These are phyloP conservation scores for Muscidifurax raptorellus DNA, from an alignment of 1,140 invertebrate genomes.

Conservation along the genomic window DNA sequence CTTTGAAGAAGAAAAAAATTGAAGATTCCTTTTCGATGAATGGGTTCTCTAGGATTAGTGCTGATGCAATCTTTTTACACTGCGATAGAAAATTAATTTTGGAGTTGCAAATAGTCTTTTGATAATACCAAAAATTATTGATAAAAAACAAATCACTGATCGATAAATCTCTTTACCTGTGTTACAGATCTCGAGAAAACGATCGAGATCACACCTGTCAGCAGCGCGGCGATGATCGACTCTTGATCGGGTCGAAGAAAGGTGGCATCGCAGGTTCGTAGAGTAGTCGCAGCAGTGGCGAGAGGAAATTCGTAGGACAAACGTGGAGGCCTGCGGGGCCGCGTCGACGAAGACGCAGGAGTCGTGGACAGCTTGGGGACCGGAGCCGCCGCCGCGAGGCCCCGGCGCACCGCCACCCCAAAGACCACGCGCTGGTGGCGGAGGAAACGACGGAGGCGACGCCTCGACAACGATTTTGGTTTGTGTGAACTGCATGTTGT, in stretches of 20 bases:
- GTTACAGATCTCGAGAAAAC: neutral
- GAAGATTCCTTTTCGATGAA: neutral
- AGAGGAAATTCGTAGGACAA: neutral
- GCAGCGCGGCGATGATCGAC: neutral
- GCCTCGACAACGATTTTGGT: neutral
- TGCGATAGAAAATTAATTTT: too few relatives aligned
- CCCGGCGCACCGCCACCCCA: conserved; percentile 19
- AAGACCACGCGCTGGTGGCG: conserved; percentile 44
- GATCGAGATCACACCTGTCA: too few relatives aligned
- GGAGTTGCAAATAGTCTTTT: too few relatives aligned
- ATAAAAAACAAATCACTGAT: too few relatives aligned
- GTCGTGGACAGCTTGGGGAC: conserved; percentile 15
- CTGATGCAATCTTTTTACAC: too few relatives aligned
- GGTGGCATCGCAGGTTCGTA: too few relatives aligned
- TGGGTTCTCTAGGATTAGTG: too few relatives aligned
- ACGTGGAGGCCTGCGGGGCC: neutral
- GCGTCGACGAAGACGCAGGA: conserved; percentile 12
- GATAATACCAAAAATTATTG: too few relatives aligned
- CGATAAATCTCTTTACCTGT: neutral
- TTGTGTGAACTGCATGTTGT: neutral
- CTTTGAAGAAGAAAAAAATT: neutral
- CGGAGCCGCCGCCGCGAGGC: conserved; percentile 38
- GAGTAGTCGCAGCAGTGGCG: neutral
- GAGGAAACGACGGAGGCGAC: conserved; percentile 46
- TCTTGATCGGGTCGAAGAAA: neutral